These are phyloP conservation scores for Rhinoraja longicauda DNA, from an alignment of 2,797 vertebrate genomes.

Conservation along the genomic window DNA sequence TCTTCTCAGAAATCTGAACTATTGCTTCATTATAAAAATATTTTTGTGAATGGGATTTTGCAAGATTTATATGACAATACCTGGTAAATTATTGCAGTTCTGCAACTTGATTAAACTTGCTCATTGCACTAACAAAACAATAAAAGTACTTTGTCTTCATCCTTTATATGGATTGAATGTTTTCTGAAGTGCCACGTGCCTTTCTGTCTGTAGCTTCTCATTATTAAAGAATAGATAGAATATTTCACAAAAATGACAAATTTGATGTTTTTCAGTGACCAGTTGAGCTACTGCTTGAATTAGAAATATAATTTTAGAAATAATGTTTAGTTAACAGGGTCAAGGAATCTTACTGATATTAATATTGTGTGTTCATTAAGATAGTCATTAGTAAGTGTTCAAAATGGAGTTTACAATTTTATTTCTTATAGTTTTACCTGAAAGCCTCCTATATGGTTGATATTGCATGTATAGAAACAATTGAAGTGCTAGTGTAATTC, in stretches of 20 bases:
- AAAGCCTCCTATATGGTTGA: background rate
- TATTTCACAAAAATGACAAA: background rate
- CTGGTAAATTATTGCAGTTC: background rate
- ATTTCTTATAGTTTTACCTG: background rate
- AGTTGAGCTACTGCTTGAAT: background rate
- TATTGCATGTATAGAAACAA: background rate
- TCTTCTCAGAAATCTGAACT: background rate
- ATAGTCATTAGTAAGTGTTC: background rate
- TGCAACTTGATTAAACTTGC: background rate
- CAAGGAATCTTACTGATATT: background rate
- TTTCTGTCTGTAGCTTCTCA: background rate
- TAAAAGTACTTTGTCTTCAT: background rate
- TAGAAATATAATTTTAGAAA: background rate
- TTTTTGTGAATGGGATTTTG: background rate
- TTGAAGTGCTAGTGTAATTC: background rate
- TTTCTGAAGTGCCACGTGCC: background rate
- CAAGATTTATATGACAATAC: background rate
- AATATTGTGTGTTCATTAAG: background rate
- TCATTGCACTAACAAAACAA: background rate
- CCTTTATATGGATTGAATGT: background rate
- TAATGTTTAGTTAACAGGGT: background rate
- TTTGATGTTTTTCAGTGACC: background rate
- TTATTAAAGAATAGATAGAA: background rate
- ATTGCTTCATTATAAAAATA: background rate
- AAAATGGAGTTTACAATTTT: background rate